Base-by-base conservation (phyloP, 2,888 invertebrate genomes). In the Lymantria dispar region DNA sequence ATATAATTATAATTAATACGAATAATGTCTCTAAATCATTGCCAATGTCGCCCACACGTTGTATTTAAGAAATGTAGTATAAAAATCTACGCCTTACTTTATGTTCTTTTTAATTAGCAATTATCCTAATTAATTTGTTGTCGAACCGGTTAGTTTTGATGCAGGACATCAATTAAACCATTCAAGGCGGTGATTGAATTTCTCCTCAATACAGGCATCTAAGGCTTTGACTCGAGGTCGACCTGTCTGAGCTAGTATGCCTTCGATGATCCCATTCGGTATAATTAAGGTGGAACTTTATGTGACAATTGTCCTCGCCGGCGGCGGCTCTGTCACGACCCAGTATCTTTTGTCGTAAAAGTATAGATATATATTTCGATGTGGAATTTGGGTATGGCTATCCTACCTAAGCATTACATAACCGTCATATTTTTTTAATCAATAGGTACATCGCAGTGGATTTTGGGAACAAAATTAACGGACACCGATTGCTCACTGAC, bases 181-280 rank as follows among this genome's bases (percentile, higher is more conserved):
- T 58, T 67, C 64, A 64, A 64, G 58, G 61, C 47, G 58, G 52
- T 69, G 78, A 80, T 81, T 84, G 80, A 83, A 87, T 86, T 87
- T 87, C 83, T 85, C 81, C 80, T 73, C 68, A 61, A 66, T 70
- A 64, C 72, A 70, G 64, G 70, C 72, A 78, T 73, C 75, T 74
- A 64, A 67, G 68, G 64, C 62, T 58, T 60, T 54, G 48, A 54
- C 57, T 49, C 83, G 81, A 90, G 90, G 90, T 69, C 83, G 70
- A 74, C 87, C 50, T 76, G 85, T 85, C 76, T 78, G 76, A 75
- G 81, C 78, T 68, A 50, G 87, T 73, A 75, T 76, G 72, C 90
- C 90, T 91, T 90, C 89, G 72, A 60, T 71, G 72, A 70, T 78
- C 88, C 72, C 85, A 88, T 89, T 90, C 88, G 90, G 88, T 88